These are phyloP conservation scores for Cliona cf. orientalis DNA, from an alignment of 37 sponge, comb jelly and placozoan genomes.

Conservation along the genomic window DNA sequence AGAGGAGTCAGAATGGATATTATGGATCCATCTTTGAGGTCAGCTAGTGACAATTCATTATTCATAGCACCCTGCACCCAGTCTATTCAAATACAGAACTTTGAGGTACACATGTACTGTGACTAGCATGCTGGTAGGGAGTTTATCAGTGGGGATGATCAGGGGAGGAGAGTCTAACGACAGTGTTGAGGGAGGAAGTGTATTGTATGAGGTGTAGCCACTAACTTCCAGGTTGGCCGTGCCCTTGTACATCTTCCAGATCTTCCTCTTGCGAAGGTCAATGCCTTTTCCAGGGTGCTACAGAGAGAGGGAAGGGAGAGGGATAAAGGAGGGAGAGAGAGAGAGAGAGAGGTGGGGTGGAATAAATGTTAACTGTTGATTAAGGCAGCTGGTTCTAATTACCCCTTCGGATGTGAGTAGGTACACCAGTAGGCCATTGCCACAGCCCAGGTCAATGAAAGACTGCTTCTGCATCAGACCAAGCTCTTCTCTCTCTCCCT, in stretches of 20 bases:
- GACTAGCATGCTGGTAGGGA: too few species aligned
- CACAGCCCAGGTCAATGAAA: conserved; percentile 98
- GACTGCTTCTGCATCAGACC: conserved; percentile 68
- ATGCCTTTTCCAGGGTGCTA: conserved; percentile 95
- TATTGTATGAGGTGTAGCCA: too few species aligned
- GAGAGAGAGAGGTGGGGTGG: not conserved
- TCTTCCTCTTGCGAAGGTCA: conserved; percentile 88
- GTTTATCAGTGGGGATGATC: too few species aligned
- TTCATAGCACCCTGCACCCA: too few species aligned
- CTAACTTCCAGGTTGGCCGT: conserved; percentile 79
- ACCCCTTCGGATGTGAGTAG: conserved; percentile 92
- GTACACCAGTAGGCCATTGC: conserved; percentile 96
- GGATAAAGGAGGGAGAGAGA: not conserved
- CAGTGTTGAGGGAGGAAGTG: too few species aligned
- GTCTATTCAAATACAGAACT: too few species aligned
- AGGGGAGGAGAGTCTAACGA: too few species aligned
- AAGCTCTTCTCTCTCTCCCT: conserved; percentile 71
- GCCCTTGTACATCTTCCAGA: conserved; percentile 78
- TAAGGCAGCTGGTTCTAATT: not conserved
- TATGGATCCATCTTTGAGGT: too few species aligned
- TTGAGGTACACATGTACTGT: too few species aligned
- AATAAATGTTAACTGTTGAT: not conserved
- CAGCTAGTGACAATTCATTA: too few species aligned
- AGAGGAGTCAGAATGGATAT: too few species aligned
- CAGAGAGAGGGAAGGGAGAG: not conserved